A percentile compares a stretch with the other conserved stretches of the same genome.
These are phyloP conservation scores for Ophraella communa DNA, from an alignment of 2,888 invertebrate species.

Conservation along the genomic window DNA sequence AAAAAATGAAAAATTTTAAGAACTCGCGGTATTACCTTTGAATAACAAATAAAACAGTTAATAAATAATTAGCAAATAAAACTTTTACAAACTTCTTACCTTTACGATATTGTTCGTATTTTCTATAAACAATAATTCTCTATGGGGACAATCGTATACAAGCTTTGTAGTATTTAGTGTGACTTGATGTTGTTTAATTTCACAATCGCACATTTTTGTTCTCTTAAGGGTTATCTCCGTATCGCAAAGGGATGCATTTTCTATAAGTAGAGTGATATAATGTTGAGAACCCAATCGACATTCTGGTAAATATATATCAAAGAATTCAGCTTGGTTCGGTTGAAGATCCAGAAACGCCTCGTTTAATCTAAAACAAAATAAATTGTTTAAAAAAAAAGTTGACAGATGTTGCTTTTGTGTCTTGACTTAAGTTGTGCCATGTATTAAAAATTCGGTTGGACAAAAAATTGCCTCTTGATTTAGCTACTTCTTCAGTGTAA, in stretches of 20 bases:
- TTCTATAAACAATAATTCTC: conserved; percentile 49
- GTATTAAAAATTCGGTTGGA: too few species aligned
- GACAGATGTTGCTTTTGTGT: too few species aligned
- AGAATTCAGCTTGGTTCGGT: conserved; percentile 41
- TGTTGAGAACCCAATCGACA: conserved; percentile 46
- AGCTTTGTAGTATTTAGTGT: conserved; percentile 48
- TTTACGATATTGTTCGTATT: conserved; percentile 5
- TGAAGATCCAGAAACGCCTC: conserved; percentile 43
- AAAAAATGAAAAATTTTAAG: too few species aligned
- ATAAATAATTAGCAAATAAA: too few species aligned
- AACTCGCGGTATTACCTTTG: too few species aligned
- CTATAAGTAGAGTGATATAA: conserved; percentile 49
- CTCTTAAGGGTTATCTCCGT: conserved; percentile 50
- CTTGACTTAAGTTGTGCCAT: too few species aligned
- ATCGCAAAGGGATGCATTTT: conserved; percentile 49
- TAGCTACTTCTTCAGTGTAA: too few species aligned
- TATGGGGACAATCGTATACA: conserved; percentile 55
- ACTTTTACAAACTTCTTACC: neutral
- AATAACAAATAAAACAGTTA: too few species aligned
- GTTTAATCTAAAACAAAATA: conserved; percentile 50
- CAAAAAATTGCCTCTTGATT: too few species aligned
- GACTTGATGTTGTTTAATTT: conserved; percentile 40
- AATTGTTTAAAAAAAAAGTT: too few species aligned
- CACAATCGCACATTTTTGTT: conserved; percentile 54
- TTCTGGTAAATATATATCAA: conserved; percentile 51